These are phyloP conservation scores for Physocephala rufipes DNA, from an alignment of 2,888 invertebrate genomes.

Conservation along the genomic window DNA sequence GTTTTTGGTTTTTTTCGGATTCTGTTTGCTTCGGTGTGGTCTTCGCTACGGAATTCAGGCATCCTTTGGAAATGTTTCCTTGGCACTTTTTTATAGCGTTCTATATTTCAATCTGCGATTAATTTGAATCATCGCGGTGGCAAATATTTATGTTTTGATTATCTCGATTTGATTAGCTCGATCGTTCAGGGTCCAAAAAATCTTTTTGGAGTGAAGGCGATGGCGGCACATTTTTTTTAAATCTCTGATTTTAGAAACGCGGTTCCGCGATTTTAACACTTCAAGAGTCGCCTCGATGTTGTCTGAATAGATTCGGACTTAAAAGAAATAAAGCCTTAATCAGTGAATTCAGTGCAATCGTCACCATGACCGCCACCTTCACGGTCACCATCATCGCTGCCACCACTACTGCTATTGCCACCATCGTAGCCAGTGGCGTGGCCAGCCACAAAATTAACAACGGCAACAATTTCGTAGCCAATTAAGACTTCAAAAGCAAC, in stretches of 20 bases:
- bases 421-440: background rate
- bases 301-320: too few relatives aligned
- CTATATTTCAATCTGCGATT: too few relatives aligned
- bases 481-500: slow-evolving; percentile 28
- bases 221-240: slow-evolving; percentile 10
- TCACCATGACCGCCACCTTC: background rate
- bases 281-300: background rate
- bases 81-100: too few relatives aligned
- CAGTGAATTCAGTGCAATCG: slow-evolving; percentile 1
- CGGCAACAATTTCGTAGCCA: slow-evolving; percentile 24
- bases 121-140: too few relatives aligned
- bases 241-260: background rate
- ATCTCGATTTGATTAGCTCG: too few relatives aligned
- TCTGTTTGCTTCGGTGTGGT: too few relatives aligned
- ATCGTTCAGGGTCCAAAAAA: too few relatives aligned
- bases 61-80: too few relatives aligned
- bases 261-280: slow-evolving; percentile 13
- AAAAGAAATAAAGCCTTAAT: too few relatives aligned
- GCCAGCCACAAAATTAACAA: background rate
- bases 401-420: background rate
- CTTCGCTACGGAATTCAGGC: too few relatives aligned
- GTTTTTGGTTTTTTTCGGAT: too few relatives aligned
- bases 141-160: too few relatives aligned
- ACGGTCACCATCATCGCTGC: background rate
- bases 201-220: background rate